Evolutionary conservation across 2,113 vertebrate species (phyloP).

Genomic region (Podilymbus podiceps): DNA sequence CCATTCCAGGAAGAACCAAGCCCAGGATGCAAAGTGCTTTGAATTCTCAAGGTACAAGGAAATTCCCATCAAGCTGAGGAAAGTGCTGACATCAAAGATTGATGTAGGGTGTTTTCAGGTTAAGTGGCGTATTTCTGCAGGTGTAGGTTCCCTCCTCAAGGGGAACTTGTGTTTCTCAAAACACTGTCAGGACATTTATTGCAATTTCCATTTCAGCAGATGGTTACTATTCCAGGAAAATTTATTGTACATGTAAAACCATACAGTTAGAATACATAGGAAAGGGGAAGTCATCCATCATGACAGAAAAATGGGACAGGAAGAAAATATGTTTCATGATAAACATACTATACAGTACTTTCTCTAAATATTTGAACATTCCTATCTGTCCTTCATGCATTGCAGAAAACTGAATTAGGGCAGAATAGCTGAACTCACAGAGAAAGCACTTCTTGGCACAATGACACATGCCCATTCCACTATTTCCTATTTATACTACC

Average conservation of each 20-base stretch:
- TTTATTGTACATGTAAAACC: neutral
- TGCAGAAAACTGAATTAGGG: neutral
- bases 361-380: conserved; percentile 50
- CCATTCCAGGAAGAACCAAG: conserved; percentile 5
- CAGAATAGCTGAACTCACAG: neutral
- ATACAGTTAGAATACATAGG: neutral
- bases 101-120: conserved; percentile 1
- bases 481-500: conserved; percentile 44
- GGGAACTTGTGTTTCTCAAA: neutral
- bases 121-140: conserved; percentile 31
- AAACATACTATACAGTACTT: conserved; percentile 35
- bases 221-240: neutral
- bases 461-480: neutral
- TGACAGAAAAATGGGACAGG: conserved; percentile 26
- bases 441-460: neutral
- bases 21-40: neutral
- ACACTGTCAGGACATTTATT: neutral
- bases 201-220: conserved; percentile 25
- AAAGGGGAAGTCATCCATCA: conserved; percentile 46
- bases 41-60: neutral
- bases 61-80: conserved; percentile 20
- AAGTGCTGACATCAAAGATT: neutral
- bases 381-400: neutral
- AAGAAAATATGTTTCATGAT: conserved; percentile 43
- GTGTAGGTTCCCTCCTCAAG: conserved; percentile 17